phyloP scores from a whole-genome alignment of 1,140 invertebrate genomes.

The Drosophila kurseongensis region DNA sequence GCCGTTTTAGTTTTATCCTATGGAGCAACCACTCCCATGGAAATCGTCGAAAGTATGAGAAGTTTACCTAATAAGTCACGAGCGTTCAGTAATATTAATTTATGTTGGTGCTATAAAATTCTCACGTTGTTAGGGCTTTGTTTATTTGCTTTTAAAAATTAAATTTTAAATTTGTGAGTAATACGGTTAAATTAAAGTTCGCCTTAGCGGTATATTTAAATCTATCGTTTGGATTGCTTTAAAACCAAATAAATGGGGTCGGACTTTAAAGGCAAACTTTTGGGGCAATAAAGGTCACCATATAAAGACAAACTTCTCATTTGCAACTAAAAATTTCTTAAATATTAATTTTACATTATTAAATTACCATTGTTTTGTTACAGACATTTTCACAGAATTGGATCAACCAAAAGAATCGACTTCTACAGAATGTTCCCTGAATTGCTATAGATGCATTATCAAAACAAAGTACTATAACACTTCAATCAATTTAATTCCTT shows the following conservation, averaged over 20 bases:
- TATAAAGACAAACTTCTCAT: no score
- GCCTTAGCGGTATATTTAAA: neutral
- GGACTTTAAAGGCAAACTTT: no score
- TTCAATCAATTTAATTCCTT: constrained; percentile 50
- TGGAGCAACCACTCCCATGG: constrained; percentile 29
- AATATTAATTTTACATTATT: neutral
- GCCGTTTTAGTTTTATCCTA: constrained; percentile 52
- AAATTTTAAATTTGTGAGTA: neutral
- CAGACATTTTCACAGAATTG: constrained; percentile 54
- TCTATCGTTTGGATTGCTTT: neutral
- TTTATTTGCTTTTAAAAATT: constrained; percentile 1
- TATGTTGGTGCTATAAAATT: neutral
- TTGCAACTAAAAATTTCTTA: neutral
- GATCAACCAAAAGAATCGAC: constrained; percentile 31
- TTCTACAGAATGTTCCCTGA: constrained; percentile 16
- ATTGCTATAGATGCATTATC: constrained; percentile 51
- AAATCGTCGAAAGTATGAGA: constrained; percentile 54
- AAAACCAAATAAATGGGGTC: no score
- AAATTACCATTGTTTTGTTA: neutral
- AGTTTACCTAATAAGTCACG: neutral
- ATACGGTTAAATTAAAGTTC: neutral
- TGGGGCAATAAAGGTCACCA: no score
- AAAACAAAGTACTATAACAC: constrained; percentile 59
- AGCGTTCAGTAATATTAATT: neutral
- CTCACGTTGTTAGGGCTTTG: neutral